phyloP scores from a whole-genome alignment of 53 echinoderm and acorn worm genomes.

The Holothuria scabra region DNA sequence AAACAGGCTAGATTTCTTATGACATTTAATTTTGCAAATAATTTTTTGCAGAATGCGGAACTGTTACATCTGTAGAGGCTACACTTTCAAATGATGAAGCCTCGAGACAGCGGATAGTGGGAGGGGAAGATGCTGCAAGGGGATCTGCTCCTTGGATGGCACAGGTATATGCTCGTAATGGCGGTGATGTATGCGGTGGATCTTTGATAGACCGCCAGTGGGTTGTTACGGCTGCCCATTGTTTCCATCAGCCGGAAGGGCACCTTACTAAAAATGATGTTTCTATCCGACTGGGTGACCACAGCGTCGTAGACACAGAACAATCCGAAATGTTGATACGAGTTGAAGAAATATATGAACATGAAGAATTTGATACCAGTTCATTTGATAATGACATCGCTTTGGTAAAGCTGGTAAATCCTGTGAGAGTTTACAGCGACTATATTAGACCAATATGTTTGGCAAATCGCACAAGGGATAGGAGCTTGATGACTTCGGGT shows the following conservation, averaged over 20 bases:
- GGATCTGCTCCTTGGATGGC: constrained; percentile 93
- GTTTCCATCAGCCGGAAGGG: constrained; percentile 31
- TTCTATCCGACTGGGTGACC: constrained; percentile 75
- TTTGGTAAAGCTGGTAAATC: constrained; percentile 61
- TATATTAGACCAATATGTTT: constrained; percentile 81
- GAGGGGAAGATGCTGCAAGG: constrained; percentile 56
- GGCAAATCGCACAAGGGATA: constrained; percentile 45
- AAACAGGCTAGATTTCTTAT: too few relatives aligned
- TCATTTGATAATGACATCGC: constrained; percentile 80
- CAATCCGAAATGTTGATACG: constrained; percentile 46
- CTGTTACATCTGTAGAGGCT: constrained; percentile 60
- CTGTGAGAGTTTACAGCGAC: constrained; percentile 52
- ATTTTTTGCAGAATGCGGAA: constrained; percentile 68
- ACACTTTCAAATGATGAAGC: background rate
- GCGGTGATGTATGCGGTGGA: constrained; percentile 69
- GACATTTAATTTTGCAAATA: too few relatives aligned
- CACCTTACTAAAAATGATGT: background rate
- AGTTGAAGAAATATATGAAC: constrained; percentile 51
- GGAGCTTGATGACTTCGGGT: constrained; percentile 36
- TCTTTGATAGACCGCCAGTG: constrained; percentile 73
- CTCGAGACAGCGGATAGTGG: constrained; percentile 51
- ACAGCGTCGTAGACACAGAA: constrained; percentile 54
- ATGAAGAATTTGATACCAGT: constrained; percentile 47
- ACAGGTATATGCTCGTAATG: constrained; percentile 48
- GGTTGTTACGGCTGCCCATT: constrained; percentile 83